Base-by-base conservation (phyloP, 2,888 invertebrate genomes). In the Frankliniella intonsa region DNA sequence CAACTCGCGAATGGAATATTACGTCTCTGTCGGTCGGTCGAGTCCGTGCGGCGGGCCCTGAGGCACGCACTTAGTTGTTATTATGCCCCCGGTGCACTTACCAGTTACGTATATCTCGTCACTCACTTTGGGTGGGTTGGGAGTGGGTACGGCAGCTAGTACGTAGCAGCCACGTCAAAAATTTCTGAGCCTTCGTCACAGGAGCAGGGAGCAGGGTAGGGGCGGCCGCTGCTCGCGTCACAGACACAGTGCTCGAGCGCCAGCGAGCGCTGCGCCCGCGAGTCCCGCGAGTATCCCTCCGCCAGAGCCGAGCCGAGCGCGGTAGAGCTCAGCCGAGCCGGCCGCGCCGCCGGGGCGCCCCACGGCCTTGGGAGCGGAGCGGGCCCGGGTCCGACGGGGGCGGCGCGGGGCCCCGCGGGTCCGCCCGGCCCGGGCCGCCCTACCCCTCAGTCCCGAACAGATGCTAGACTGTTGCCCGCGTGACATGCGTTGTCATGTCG, bases 51-150 rank as follows among this genome's bases (percentile, higher is more conserved):
- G 9, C 83, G 84, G 82, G 84, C 84, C 83, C 82, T 83, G 83
- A 80, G 81, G 76, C 69, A 62, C 79, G 82, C 51, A 82, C 80
- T 82, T 82, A 81, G 65, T 88, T 90, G 90, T 90, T 90, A 89
- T 90, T 90, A 89, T 90, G 90, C 90, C 90, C 90, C 90, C 80
- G 50, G 22, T 76, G 69, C 92, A 93, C 93, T 93, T 93, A 94
- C 93, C 93, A 93, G 94, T 95, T 95, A 95, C 95, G 95, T 94
- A 94, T 94, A 94, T 94, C 93, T 95, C 95, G 95, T 95, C 95
- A 95, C 94, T 93, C 93, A 93, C 92, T 94, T 94, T 94, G 94
- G 38, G 94, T 93, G 94, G 94, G 93, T 94, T 94, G 93, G 94
- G 94, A 95, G 93, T 95, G 95, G 95, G 94, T 93, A 94, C 94